Evolutionary conservation across 2,797 vertebrate species (phyloP).

Genomic region (Danio albolineatus): DNA sequence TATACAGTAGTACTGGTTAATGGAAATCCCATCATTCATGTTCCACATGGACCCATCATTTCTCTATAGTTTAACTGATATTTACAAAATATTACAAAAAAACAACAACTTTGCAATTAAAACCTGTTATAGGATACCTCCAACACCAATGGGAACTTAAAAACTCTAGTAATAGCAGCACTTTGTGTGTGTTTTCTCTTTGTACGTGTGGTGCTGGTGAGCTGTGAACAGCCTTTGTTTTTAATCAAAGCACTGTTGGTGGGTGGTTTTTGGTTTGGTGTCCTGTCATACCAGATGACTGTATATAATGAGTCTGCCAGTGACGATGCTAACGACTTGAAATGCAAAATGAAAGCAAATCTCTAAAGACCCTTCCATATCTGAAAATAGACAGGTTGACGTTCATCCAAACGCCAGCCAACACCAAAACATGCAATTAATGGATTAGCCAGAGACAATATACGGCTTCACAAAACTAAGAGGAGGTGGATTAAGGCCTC

Average conservation of each 20-base stretch:
- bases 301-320: slow-evolving; percentile 1
- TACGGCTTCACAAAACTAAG: slow-evolving; percentile 53
- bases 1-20: too few species aligned
- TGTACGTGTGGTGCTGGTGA: not conserved
- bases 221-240: not conserved
- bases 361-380: slow-evolving; percentile 59
- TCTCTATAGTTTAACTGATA: too few species aligned
- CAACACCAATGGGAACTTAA: too few species aligned
- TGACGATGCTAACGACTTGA: slow-evolving; percentile 22
- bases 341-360: slow-evolving; percentile 38
- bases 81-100: too few species aligned
- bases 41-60: too few species aligned
- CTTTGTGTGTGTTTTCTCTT: too few species aligned
- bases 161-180: too few species aligned
- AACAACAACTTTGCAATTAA: too few species aligned
- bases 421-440: slow-evolving; percentile 72
- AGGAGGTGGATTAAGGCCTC: slow-evolving; percentile 51
- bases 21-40: too few species aligned
- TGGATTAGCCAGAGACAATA: slow-evolving; percentile 66
- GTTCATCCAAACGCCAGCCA: slow-evolving; percentile 68
- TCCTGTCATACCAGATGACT: slow-evolving; percentile 13
- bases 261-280: slow-evolving; percentile 9
- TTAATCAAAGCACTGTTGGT: not conserved
- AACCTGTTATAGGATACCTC: too few species aligned
- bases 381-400: slow-evolving; percentile 58